Percentiles rank a stretch among this genome's conserved stretches.
Evolutionary conservation across 2,113 vertebrate species (phyloP).

Genomic region (Pomatorhinus ruficollis): DNA sequence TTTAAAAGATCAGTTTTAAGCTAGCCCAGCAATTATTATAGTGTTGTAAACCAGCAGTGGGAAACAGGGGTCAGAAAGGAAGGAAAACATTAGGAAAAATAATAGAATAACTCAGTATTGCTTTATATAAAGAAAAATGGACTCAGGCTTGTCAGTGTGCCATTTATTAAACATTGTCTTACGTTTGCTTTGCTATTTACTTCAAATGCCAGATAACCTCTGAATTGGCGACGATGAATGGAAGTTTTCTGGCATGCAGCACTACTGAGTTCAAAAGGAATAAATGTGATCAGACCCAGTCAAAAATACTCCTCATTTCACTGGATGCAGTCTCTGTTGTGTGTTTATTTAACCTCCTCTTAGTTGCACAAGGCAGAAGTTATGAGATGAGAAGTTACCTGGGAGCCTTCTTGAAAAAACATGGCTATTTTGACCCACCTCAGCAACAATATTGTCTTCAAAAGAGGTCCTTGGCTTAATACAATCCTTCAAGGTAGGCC

Average conservation of each 20-base stretch:
- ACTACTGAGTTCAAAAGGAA: neutral
- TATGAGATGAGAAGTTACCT: neutral
- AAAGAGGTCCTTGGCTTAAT: neutral
- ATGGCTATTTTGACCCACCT: neutral
- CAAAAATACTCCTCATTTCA: neutral
- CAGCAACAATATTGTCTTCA: neutral
- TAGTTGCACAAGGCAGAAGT: neutral
- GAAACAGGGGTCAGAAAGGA: conserved; percentile 8
- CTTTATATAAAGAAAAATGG: conserved; percentile 12
- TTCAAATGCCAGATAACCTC: conserved; percentile 36
- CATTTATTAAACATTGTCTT: conserved; percentile 45
- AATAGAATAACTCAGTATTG: neutral
- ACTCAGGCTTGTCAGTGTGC: neutral
- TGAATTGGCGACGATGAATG: neutral
- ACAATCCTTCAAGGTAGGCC: neutral
- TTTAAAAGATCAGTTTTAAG: conserved; percentile 20
- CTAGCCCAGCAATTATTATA: neutral
- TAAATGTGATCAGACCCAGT: neutral
- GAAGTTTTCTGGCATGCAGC: conserved; percentile 27
- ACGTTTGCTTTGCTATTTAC: conserved; percentile 33
- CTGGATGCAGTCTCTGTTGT: neutral
- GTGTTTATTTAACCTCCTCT: conserved; percentile 8
- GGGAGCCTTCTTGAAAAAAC: neutral
- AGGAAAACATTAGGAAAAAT: conserved; percentile 23
- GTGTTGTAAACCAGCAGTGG: neutral